Conservation (phyloP, 2,113 vertebrate species). For the Camelus bactrianus region DNA sequence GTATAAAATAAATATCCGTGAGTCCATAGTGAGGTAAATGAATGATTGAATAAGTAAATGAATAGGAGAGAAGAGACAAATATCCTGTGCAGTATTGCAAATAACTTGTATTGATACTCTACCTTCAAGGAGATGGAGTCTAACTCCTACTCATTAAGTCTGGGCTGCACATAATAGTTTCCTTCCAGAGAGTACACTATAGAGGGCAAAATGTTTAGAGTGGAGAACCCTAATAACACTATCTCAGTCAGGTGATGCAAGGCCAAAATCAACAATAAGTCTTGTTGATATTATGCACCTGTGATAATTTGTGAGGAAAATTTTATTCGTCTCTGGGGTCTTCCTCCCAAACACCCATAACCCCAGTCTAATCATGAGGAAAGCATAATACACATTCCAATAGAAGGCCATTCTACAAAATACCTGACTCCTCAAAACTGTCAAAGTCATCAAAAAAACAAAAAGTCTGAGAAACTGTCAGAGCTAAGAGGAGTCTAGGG, state of each 20-base stretch:
- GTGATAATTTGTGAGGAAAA: slow-evolving; percentile 32
- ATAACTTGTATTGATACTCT: not conserved
- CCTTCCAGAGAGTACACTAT: not conserved
- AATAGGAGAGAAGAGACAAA: not conserved
- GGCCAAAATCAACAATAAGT: not conserved
- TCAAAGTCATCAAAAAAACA: not conserved
- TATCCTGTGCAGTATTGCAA: not conserved
- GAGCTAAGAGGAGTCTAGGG: not conserved
- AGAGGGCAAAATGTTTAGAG: not conserved
- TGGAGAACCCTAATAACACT: not conserved
- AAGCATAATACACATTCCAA: slow-evolving; percentile 13
- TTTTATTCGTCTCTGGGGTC: not conserved
- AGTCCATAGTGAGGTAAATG: not conserved
- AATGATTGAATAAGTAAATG: slow-evolving; percentile 14
- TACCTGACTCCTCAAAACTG: not conserved
- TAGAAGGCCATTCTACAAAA: not conserved
- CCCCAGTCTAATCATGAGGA: not conserved
- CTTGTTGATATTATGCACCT: not conserved
- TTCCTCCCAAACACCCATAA: not conserved
- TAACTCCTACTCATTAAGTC: not conserved
- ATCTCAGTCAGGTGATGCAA: not conserved
- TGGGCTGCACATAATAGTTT: not conserved
- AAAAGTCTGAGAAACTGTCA: not conserved
- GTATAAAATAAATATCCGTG: slow-evolving; percentile 23
- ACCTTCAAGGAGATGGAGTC: not conserved